phyloP scores from a whole-genome alignment of 2,113 vertebrate species.

The Lethenteron camtschaticum region DNA sequence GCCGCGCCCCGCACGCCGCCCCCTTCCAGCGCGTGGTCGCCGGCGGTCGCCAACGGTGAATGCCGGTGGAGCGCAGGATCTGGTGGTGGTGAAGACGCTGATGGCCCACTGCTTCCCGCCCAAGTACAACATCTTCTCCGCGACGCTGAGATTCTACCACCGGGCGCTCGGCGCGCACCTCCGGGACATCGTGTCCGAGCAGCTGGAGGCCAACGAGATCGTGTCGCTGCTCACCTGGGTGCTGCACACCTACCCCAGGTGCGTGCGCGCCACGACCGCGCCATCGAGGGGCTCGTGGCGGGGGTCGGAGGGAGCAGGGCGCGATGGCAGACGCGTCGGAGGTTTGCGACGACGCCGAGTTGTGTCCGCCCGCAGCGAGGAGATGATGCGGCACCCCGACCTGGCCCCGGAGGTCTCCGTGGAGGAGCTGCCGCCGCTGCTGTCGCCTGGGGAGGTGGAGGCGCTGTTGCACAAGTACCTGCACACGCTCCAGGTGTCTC shows the following conservation, averaged over 20 bases:
- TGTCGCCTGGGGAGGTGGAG: slow-evolving; percentile 46
- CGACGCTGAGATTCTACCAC: slow-evolving; percentile 48
- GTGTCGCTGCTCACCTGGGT: slow-evolving; percentile 71
- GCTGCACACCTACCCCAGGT: slow-evolving; percentile 61
- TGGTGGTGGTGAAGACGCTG: slow-evolving; percentile 45
- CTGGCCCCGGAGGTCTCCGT: slow-evolving; percentile 40
- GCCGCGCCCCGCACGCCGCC: too few relatives aligned
- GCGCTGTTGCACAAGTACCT: slow-evolving; percentile 59
- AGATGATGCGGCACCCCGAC: slow-evolving; percentile 66
- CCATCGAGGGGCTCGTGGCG: too few relatives aligned
- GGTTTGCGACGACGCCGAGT: too few relatives aligned
- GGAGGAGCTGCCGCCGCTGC: slow-evolving; percentile 39
- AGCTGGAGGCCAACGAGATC: slow-evolving; percentile 57
- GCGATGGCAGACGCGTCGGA: too few relatives aligned
- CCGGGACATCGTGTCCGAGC: slow-evolving; percentile 40
- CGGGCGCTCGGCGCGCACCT: slow-evolving; percentile 36
- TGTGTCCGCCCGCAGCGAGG: slow-evolving; percentile 24
- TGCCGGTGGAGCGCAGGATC: slow-evolving; percentile 17
- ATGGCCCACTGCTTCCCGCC: slow-evolving; percentile 66
- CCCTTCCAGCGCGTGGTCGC: too few relatives aligned
- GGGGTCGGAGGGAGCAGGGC: too few relatives aligned
- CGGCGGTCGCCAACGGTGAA: too few relatives aligned
- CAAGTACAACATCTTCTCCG: slow-evolving; percentile 41
- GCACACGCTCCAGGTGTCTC: slow-evolving; percentile 40
- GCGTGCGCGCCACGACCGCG: slow-evolving; percentile 12